These are phyloP conservation scores for Spea hammondii DNA, from an alignment of 2,797 vertebrate species.

Conservation along the genomic window DNA sequence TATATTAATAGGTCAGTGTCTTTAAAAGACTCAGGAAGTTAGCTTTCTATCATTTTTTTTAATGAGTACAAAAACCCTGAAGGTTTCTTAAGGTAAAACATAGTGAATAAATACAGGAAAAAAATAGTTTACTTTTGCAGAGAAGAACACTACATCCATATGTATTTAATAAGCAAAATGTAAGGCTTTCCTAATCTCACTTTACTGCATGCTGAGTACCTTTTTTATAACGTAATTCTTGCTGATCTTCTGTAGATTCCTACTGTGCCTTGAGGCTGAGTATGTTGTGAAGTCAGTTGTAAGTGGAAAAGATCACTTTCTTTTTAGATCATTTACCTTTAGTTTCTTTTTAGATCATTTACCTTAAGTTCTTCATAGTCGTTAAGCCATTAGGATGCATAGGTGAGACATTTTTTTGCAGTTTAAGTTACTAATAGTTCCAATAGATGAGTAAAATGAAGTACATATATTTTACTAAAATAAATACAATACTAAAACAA, in stretches of 20 bases:
- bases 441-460: no score
- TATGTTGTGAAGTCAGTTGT: no score
- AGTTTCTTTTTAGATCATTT: no score
- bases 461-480: no score
- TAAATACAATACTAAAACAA: no score
- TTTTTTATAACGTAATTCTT: background rate
- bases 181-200: background rate
- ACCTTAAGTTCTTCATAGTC: no score
- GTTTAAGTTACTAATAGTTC: no score
- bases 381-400: no score
- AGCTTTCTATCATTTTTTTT: conserved; percentile 33
- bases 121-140: conserved; percentile 1
- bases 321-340: no score
- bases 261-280: background rate
- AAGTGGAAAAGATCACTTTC: no score
- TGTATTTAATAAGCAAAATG: background rate
- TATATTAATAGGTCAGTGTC: conserved; percentile 42
- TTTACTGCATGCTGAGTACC: background rate
- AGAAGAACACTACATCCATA: background rate
- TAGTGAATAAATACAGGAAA: conserved; percentile 4
- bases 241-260: background rate
- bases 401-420: no score
- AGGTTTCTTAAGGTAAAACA: conserved; percentile 34
- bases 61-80: conserved; percentile 33
- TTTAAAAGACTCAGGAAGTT: conserved; percentile 22